Evolutionary conservation across 2,113 vertebrate genomes (phyloP).

Genomic region (Chionomys nivalis): DNA sequence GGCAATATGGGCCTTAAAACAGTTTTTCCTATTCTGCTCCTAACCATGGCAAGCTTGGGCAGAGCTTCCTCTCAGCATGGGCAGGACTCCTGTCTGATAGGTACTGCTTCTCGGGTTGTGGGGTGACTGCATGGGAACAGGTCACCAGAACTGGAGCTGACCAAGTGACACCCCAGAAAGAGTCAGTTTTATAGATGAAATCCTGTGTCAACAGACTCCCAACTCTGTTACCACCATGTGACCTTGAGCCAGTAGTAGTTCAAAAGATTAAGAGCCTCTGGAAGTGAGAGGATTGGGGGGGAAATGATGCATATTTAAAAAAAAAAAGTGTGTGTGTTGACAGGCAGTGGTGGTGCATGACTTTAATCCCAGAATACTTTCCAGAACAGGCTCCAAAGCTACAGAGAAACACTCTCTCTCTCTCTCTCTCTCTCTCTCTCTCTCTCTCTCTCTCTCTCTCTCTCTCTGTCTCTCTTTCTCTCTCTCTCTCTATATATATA

Average conservation of each 20-base stretch:
- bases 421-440: too few species aligned
- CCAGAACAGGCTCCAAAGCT: too few species aligned
- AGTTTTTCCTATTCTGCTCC: background rate
- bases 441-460: too few species aligned
- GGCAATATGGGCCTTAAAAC: background rate
- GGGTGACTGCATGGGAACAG: background rate
- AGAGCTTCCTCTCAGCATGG: background rate
- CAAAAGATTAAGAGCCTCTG: background rate
- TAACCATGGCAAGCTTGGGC: background rate
- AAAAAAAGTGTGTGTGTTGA: too few species aligned
- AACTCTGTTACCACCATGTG: background rate
- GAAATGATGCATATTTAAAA: background rate
- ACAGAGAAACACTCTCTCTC: too few species aligned
- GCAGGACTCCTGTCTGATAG: background rate
- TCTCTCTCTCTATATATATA: background rate
- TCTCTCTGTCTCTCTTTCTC: too few species aligned
- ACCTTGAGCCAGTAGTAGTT: background rate
- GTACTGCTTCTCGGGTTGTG: background rate
- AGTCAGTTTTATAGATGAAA: background rate
- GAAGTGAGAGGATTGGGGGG: background rate
- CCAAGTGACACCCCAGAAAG: background rate
- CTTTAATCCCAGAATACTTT: too few species aligned
- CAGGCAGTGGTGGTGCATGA: too few species aligned
- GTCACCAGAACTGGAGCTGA: background rate
- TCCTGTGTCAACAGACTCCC: background rate